Evolutionary conservation across 2,113 vertebrate genomes (phyloP).

Genomic region (Shinisaurus crocodilurus): DNA sequence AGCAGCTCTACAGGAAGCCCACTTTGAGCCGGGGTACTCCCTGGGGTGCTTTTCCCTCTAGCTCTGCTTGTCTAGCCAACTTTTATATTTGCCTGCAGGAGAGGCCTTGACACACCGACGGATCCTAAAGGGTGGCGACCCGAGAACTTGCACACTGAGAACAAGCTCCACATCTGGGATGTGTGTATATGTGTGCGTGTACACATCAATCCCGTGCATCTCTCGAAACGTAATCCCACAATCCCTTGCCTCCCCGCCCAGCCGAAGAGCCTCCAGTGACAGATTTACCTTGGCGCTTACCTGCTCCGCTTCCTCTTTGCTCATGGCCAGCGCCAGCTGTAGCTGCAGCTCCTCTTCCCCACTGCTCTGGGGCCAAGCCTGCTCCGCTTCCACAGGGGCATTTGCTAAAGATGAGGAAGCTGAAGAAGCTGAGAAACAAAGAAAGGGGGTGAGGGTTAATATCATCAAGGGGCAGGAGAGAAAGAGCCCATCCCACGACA

Average conservation of each 20-base stretch:
- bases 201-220: not conserved
- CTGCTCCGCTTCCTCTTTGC: slow-evolving; percentile 95
- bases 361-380: slow-evolving; percentile 93
- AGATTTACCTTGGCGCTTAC: slow-evolving; percentile 76
- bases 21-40: not conserved
- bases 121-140: not conserved
- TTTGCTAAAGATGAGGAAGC: slow-evolving; percentile 61
- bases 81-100: not conserved
- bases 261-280: slow-evolving; percentile 1
- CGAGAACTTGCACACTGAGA: not conserved
- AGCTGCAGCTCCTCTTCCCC: slow-evolving; percentile 93
- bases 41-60: not conserved
- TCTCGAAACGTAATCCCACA: not conserved
- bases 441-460: too few relatives aligned
- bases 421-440: slow-evolving; percentile 43
- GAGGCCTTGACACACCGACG: not conserved
- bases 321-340: slow-evolving; percentile 92
- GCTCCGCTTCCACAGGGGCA: slow-evolving; percentile 80
- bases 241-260: not conserved
- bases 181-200: too few relatives aligned
- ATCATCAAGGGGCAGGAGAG: not conserved
- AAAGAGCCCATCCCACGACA: too few relatives aligned
- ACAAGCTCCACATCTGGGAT: not conserved
- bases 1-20: not conserved
- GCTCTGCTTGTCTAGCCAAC: not conserved